Evolutionary conservation across 1,140 invertebrate species (phyloP), one percentile per base, ranked within the genome.

Genomic region (Luehdorfia chinensis): DNA sequence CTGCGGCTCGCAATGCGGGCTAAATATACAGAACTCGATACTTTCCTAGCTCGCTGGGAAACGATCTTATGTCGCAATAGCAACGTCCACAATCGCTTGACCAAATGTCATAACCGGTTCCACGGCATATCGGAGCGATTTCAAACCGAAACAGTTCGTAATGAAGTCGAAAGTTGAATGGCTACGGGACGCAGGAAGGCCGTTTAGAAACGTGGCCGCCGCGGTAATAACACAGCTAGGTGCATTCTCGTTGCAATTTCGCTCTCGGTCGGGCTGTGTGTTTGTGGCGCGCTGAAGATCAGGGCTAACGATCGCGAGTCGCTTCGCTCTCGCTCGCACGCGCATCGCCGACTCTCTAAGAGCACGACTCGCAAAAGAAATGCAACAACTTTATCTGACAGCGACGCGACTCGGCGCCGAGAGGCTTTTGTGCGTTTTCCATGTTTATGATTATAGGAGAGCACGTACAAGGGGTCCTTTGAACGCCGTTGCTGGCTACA

Each of bases 211-310:
- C 36, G 52, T 32, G 60, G 59, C 51, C 47, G 64, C 39, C 59
- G 47, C 66, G 59, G 66, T 83, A 85, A 83, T 85, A 85, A 81
- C 75, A 77, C 72, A 79, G 75, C 81, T 84, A 85, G 78, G 76
- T 85, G 81, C 79, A 85, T 85, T 85, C 78, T 81, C 75, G 77
- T 66, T 85, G 81, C 81, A 85, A 84, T 85, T 85, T 85, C 81
- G 77, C 81, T 85, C 81, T 85, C 81, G 75, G 77, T 81, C 75
- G 79, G 77, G 77, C 75, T 84, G 67, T 85, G 74, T 85, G 81
- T 85, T 84, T 85, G 79, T 85, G 81, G 77, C 75, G 77, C 75
- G 81, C 70, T 85, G 81, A 85, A 85, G 81, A 85, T 85, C 81
- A 85, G 79, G 81, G 81, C 81, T 85, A 85, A 85, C 81, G 81